Conservation (phyloP, 2,797 vertebrate genomes). For the Aldrovandia affinis region DNA sequence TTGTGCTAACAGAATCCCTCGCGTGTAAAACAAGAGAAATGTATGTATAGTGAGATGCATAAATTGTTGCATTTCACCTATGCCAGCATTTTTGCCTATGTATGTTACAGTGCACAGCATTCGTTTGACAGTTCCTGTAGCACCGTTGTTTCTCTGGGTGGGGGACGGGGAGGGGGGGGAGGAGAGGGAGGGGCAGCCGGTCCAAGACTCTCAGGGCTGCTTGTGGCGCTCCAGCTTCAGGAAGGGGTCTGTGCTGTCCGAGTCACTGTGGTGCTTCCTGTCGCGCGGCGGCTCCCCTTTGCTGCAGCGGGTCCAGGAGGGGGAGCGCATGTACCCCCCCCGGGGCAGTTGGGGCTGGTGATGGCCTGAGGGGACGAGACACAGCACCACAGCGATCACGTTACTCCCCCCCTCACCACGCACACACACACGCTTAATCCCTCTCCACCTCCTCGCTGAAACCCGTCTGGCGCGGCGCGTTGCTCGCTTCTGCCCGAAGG, state of each 20-base stretch:
- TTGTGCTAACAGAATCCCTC: conserved; percentile 47
- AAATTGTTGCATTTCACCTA: conserved; percentile 43
- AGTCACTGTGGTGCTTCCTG: conserved; percentile 84
- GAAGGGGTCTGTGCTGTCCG: conserved; percentile 77
- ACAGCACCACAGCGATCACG: neutral
- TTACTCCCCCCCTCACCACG: neutral
- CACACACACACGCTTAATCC: neutral
- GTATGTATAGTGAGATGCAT: conserved; percentile 18
- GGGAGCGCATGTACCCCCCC: conserved; percentile 87
- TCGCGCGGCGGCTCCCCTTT: conserved; percentile 79
- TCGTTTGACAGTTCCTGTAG: conserved; percentile 55
- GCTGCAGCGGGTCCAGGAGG: conserved; percentile 86
- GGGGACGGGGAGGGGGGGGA: no score
- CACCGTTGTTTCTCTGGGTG: conserved; percentile 55
- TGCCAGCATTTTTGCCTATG: conserved; percentile 45
- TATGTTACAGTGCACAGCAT: conserved; percentile 57
- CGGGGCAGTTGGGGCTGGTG: conserved; percentile 75
- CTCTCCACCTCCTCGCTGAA: neutral
- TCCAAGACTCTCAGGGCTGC: conserved; percentile 72
- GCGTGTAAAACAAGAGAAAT: conserved; percentile 40
- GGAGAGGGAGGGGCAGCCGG: conserved; percentile 45
- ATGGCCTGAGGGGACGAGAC: conserved; percentile 68
- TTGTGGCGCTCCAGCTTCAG: conserved; percentile 82
- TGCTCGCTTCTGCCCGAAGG: neutral
- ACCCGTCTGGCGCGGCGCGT: no score